Evolutionary conservation across 1,140 invertebrate genomes (phyloP).

Genomic region (Rhyzopertha dominica): DNA sequence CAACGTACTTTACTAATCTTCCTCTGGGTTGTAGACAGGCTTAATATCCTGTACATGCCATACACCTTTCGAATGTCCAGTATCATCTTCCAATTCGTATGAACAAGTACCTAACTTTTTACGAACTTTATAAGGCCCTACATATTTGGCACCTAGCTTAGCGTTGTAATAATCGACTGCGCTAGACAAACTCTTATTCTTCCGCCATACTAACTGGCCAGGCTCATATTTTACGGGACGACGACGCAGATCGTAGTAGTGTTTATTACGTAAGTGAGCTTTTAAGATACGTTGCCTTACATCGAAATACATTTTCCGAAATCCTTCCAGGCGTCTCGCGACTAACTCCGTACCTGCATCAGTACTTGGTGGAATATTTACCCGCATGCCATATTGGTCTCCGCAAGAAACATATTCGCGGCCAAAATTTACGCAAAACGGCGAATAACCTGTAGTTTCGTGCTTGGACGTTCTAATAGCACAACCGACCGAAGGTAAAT

Average conservation of each 20-base stretch:
- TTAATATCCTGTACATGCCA: neutral
- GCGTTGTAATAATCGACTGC: conserved; percentile 2
- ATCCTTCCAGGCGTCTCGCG: neutral
- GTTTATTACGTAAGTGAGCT: neutral
- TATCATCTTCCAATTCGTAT: conserved; percentile 6
- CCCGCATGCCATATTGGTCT: neutral
- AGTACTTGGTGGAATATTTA: too few species aligned
- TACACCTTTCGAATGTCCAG: neutral
- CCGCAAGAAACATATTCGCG: neutral
- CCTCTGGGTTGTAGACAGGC: too few species aligned
- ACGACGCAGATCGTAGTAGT: neutral
- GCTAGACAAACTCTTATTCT: conserved; percentile 1
- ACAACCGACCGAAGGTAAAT: conserved; percentile 22
- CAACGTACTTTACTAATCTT: too few species aligned
- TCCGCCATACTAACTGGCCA: neutral
- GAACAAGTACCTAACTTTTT: neutral
- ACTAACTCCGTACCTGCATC: neutral
- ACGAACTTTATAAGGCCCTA: conserved; percentile 11
- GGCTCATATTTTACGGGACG: neutral
- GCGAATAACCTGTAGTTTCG: conserved; percentile 30
- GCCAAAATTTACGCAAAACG: conserved; percentile 18
- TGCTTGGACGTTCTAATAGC: conserved; percentile 31
- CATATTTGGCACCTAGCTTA: conserved; percentile 6
- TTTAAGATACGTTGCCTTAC: neutral
- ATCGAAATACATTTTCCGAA: neutral